Percentiles rank a stretch among this genome's conserved stretches.
Conservation (phyloP, 2,888 invertebrate species). For the Meta bourneti region DNA sequence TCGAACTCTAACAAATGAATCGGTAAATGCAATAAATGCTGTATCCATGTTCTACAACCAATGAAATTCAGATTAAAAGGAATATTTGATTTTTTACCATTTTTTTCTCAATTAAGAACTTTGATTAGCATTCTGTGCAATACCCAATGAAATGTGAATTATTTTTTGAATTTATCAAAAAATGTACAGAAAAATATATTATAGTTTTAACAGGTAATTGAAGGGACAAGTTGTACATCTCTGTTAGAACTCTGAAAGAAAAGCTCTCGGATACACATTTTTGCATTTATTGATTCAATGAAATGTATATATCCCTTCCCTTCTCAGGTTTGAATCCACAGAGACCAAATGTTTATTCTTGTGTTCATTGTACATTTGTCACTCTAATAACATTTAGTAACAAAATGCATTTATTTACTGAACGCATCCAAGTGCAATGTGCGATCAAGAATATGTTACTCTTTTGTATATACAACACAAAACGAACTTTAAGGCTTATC, state of each 20-base stretch:
- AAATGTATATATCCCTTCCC: conserved; percentile 56
- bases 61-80: no score
- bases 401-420: conserved; percentile 73
- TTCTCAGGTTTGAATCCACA: conserved; percentile 69
- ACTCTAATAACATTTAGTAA: conserved; percentile 50
- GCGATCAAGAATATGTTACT: conserved; percentile 34
- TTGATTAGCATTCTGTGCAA: not conserved
- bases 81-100: not conserved
- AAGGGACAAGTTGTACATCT: no score
- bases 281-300: conserved; percentile 64
- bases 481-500: conserved; percentile 15
- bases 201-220: no score
- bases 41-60: not conserved
- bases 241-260: not conserved
- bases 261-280: conserved; percentile 11
- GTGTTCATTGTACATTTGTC: conserved; percentile 75
- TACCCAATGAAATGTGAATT: no score
- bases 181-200: no score
- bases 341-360: conserved; percentile 58
- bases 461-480: conserved; percentile 24
- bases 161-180: no score
- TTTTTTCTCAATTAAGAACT: not conserved
- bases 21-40: conserved; percentile 49
- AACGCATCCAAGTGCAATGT: conserved; percentile 70
- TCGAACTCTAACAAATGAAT: conserved; percentile 50